phyloP scores from a whole-genome alignment of 64 coral and sea anemone genomes.

The Dendrophyllia cribrosa region DNA sequence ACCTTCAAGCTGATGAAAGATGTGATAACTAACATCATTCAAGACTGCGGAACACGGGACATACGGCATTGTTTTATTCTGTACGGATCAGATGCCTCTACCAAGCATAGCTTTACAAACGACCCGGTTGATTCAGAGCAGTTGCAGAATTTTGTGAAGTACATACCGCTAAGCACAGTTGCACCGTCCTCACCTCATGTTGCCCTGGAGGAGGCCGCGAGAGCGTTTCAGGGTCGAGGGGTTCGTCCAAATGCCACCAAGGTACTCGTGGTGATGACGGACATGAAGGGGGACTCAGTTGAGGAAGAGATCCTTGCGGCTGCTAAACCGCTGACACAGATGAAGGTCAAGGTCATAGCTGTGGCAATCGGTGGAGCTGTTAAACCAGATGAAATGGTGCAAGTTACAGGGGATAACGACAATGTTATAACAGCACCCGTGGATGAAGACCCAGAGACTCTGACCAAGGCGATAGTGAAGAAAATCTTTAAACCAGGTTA shows the following conservation, averaged over 20 bases:
- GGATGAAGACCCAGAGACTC: background rate
- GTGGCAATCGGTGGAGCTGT: conserved; percentile 37
- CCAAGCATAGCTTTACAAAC: conserved; percentile 44
- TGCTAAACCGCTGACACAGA: background rate
- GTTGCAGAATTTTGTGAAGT: background rate
- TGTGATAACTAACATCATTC: conserved; percentile 50
- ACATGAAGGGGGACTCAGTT: conserved; percentile 1
- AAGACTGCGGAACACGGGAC: conserved; percentile 48
- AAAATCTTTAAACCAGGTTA: conserved; percentile 23
- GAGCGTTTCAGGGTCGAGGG: conserved; percentile 7
- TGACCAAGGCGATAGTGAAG: conserved; percentile 31
- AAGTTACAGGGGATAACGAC: conserved; percentile 5
- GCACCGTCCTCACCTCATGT: conserved; percentile 26
- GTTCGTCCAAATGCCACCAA: conserved; percentile 48
- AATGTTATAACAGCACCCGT: conserved; percentile 33
- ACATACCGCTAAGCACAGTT: background rate
- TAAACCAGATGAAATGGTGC: conserved; percentile 19
- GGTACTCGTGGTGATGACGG: conserved; percentile 48
- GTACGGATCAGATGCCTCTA: conserved; percentile 39
- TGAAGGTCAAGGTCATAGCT: conserved; percentile 24
- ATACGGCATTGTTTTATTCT: conserved; percentile 51
- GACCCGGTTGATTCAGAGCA: background rate
- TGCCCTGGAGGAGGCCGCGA: conserved; percentile 7
- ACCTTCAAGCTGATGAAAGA: conserved; percentile 57
- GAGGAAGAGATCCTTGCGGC: background rate